Base-by-base conservation (phyloP, 2,113 vertebrate genomes). In the Chunga burmeisteri region DNA sequence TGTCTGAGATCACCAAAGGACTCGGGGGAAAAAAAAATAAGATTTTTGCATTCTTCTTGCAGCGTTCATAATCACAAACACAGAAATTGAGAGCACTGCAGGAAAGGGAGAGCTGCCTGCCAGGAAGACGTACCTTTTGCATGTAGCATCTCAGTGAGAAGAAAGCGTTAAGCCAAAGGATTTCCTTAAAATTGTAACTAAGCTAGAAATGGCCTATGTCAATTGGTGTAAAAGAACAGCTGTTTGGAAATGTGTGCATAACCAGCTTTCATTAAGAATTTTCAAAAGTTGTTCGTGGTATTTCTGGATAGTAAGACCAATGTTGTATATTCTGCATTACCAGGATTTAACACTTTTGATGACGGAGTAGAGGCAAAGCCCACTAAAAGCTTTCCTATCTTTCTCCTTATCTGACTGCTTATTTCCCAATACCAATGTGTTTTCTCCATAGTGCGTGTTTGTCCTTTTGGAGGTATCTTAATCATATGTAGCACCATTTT, bases 11-110 rank as follows among this genome's bases (percentile, higher is more conserved):
- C 73, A 78, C 13, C 22, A 49, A 32, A 83, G n/a, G n/a, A 74
- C 34, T 16, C 73, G 6, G 36, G 26, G 10, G 38, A 38, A 38
- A 1, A 9, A 88, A 86, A 70, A 62, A 8, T 3, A 61, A 61
- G 36, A 10, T 49, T 78, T 91, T 71, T 86, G 71, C 46, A 49
- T 78, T 85, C 26, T 9, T 55, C 68, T 65, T 81, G 56, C n/a
- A 42, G n/a, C 1, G 1, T 16, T 90, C 47, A 71, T 30, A 89
- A 59, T 55, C 47, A 47, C 27, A 66, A 32, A 78, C 22, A 30
- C 9, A 22, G 44, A 86, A 83, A 86, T 4, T 2, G 10, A 40
- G 58, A 55, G 13, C 0, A 0, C 34, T 27, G 30, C 25, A 91
- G 36, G 38, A 91, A 83, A 65, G 9, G 0, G 17, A 72, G 59